Evolutionary conservation across 2,113 vertebrate species (phyloP).

Genomic region (Cottus gobio): DNA sequence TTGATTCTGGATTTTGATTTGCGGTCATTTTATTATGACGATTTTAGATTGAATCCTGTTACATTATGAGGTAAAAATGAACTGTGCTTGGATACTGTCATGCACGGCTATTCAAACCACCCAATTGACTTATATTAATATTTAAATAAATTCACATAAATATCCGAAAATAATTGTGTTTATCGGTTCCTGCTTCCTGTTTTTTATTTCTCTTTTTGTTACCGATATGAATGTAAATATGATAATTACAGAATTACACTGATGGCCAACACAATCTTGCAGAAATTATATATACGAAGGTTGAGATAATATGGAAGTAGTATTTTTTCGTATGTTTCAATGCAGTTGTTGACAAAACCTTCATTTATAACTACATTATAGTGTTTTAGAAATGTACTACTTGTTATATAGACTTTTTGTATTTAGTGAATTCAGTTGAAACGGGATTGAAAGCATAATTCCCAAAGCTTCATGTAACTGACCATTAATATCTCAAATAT

Average conservation of each 20-base stretch:
- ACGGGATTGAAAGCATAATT: neutral
- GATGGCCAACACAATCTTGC: neutral
- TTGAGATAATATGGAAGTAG: neutral
- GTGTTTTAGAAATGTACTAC: neutral
- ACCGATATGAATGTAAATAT: slow-evolving; percentile 1
- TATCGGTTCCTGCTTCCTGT: slow-evolving; percentile 7
- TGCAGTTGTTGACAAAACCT: neutral
- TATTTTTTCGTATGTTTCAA: neutral
- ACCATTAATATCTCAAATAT: neutral
- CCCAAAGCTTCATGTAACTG: slow-evolving; percentile 5
- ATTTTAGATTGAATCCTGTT: neutral
- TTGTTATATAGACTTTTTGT: neutral
- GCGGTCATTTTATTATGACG: neutral
- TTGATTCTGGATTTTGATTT: neutral
- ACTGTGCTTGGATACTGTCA: neutral
- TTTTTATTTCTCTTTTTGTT: neutral
- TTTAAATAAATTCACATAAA: neutral
- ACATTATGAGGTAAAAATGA: neutral
- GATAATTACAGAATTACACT: neutral
- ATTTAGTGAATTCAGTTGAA: neutral
- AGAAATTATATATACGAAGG: too few species aligned
- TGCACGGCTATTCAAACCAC: neutral
- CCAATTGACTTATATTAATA: neutral
- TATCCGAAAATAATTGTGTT: slow-evolving; percentile 16
- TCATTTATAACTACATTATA: neutral